A percentile compares a stretch with the other conserved stretches of the same genome.
Evolutionary conservation across 2,113 vertebrate species (phyloP).

Genomic region (Thamnaconus septentrionalis): DNA sequence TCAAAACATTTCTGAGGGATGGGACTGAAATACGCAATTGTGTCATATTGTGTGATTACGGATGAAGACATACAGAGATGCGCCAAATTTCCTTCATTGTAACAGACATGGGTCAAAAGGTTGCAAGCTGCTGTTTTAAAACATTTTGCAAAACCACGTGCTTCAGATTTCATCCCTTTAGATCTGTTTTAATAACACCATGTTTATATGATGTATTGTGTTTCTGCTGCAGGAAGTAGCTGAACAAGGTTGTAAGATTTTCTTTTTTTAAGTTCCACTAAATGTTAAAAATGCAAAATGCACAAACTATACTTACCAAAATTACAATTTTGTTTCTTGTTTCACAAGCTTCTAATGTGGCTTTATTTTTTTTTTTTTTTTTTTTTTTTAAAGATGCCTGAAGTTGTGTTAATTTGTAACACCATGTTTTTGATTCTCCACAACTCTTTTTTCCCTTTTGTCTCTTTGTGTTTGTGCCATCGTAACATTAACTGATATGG

Average conservation of each 20-base stretch:
- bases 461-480: too few relatives aligned
- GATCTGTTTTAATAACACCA: slow-evolving; percentile 4
- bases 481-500: too few relatives aligned
- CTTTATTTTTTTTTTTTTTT: slow-evolving; percentile 38
- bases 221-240: neutral
- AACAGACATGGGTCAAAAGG: neutral
- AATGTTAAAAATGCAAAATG: too few relatives aligned
- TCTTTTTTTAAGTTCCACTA: too few relatives aligned
- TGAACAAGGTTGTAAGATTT: neutral
- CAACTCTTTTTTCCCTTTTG: too few relatives aligned
- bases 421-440: slow-evolving; percentile 40
- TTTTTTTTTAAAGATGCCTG: slow-evolving; percentile 26
- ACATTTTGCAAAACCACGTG: neutral
- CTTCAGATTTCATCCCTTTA: slow-evolving; percentile 12
- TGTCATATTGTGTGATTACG: too few relatives aligned
- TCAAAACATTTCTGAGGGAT: neutral
- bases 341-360: neutral
- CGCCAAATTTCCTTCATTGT: slow-evolving; percentile 3
- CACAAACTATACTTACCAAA: neutral
- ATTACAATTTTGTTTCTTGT: neutral
- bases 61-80: neutral
- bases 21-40: neutral
- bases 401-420: slow-evolving; percentile 42
- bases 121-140: slow-evolving; percentile 6
- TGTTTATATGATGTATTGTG: neutral